Percentiles rank a stretch among this genome's conserved stretches.
These are phyloP conservation scores for Pocillopora grandis DNA, from an alignment of 92 coral and sea anemone genomes.

Conservation along the genomic window DNA sequence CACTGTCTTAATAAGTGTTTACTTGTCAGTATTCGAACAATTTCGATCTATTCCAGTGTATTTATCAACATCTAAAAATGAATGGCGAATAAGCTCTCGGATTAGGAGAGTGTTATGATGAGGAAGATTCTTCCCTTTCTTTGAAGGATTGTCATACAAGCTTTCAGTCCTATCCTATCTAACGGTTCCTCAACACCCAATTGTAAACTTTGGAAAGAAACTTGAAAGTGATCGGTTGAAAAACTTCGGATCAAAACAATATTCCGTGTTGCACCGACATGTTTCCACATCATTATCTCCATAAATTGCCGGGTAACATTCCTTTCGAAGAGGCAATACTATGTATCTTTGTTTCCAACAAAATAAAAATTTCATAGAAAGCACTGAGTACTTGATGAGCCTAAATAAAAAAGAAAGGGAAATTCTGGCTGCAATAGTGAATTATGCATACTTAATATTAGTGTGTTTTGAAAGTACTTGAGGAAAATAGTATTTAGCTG, in stretches of 20 bases:
- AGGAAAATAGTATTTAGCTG: no score
- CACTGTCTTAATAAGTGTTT: not conserved
- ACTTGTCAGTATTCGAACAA: not conserved
- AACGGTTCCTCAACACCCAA: not conserved
- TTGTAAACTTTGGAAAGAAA: not conserved
- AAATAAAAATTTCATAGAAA: no score
- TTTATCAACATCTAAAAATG: no score
- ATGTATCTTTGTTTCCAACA: no score
- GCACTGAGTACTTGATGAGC: no score
- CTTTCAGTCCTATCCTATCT: not conserved
- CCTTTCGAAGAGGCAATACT: no score
- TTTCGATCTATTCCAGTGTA: not conserved
- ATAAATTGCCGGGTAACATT: no score
- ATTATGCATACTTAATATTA: no score
- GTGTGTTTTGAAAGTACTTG: no score
- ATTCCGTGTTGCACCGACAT: not conserved
- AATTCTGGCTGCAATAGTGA: no score
- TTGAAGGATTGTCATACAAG: not conserved
- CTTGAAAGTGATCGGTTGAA: no score
- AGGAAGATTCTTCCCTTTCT: not conserved
- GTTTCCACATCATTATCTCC: not conserved
- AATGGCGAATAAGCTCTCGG: not conserved
- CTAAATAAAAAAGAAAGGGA: no score
- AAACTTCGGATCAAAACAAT: not conserved
- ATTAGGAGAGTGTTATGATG: not conserved